These are phyloP conservation scores for Candoia aspera DNA, from an alignment of 2,113 vertebrate genomes.

Conservation along the genomic window DNA sequence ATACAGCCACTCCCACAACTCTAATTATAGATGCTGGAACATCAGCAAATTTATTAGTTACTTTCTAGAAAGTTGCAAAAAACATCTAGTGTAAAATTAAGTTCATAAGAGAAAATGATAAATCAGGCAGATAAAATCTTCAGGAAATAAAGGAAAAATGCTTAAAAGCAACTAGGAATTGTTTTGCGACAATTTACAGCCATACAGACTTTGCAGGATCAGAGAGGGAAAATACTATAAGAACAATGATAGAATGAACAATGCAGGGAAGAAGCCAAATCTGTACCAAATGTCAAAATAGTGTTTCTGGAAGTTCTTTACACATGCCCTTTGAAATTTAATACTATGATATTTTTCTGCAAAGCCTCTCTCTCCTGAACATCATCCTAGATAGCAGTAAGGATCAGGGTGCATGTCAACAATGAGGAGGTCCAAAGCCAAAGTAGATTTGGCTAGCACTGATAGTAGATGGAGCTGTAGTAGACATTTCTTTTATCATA, in stretches of 20 bases:
- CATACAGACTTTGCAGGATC: not conserved
- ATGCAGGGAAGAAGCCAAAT: not conserved
- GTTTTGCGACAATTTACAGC: not conserved
- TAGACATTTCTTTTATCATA: not conserved
- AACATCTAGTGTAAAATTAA: constrained; percentile 18
- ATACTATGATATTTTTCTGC: not conserved
- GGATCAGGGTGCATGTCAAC: not conserved
- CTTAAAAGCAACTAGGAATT: not conserved
- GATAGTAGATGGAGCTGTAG: not conserved
- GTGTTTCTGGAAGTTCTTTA: not conserved
- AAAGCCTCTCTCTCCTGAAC: not conserved
- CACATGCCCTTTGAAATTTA: not conserved
- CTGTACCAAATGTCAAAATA: not conserved
- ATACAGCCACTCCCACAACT: not conserved
- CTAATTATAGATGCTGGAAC: not conserved
- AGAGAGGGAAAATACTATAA: not conserved
- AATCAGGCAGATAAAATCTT: constrained; percentile 13
- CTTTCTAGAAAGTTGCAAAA: constrained; percentile 26
- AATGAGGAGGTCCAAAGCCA: not conserved
- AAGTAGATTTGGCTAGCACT: not conserved
- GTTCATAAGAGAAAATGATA: not conserved
- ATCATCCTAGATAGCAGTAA: not conserved
- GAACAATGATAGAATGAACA: not conserved
- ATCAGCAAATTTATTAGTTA: not conserved
- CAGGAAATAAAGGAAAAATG: constrained; percentile 3